A percentile compares a stretch with the other conserved stretches of the same genome.
Conservation (phyloP, 2,797 vertebrate genomes). For the Setipinna tenuifilis region DNA sequence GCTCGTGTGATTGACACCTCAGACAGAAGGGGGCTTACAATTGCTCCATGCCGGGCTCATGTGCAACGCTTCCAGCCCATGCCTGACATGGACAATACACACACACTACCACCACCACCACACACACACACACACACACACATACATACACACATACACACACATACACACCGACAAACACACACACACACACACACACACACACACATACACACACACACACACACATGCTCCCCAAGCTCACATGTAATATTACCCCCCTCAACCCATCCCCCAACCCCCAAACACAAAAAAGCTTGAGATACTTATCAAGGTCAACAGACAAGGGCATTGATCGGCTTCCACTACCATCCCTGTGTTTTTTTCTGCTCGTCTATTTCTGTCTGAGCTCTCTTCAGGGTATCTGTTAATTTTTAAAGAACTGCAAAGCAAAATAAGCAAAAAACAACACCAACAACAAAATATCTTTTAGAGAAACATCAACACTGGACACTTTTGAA, state of each 20-base stretch:
- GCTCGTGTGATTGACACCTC: slow-evolving; percentile 58
- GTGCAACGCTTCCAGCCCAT: neutral
- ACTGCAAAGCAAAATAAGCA: neutral
- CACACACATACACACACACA: slow-evolving; percentile 33
- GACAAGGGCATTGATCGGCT: slow-evolving; percentile 43
- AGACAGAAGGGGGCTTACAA: slow-evolving; percentile 73
- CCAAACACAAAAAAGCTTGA: slow-evolving; percentile 59
- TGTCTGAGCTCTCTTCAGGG: neutral
- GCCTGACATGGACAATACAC: neutral
- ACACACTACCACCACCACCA: neutral
- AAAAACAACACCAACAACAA: neutral
- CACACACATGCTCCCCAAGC: slow-evolving; percentile 42
- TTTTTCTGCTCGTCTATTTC: slow-evolving; percentile 45
- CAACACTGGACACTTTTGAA: neutral
- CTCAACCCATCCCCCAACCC: slow-evolving; percentile 49
- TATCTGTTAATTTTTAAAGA: neutral
- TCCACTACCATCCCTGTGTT: slow-evolving; percentile 50
- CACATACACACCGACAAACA: slow-evolving; percentile 47
- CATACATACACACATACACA: slow-evolving; percentile 30
- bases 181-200: slow-evolving; percentile 47
- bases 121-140: slow-evolving; percentile 6
- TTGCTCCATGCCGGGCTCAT: slow-evolving; percentile 59
- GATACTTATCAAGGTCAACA: slow-evolving; percentile 49
- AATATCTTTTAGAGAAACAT: neutral
- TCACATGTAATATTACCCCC: slow-evolving; percentile 37